A percentile compares a stretch with the other conserved stretches of the same genome.
These are phyloP conservation scores for Oreotragus oreotragus DNA, from an alignment of 2,113 vertebrate genomes.

Conservation along the genomic window DNA sequence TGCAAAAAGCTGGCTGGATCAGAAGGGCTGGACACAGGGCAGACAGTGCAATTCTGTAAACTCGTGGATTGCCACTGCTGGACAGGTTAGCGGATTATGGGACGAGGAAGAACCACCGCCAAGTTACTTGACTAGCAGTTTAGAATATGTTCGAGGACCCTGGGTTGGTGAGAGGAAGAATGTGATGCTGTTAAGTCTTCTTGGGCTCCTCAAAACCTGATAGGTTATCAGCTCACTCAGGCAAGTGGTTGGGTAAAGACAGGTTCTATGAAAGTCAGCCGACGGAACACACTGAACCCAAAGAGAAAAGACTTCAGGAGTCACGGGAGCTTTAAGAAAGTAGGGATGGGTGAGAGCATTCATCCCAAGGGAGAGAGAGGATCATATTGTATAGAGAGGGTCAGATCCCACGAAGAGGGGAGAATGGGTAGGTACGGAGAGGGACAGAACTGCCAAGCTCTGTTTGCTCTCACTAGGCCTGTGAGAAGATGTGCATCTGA, in stretches of 20 bases:
- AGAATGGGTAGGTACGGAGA: background rate
- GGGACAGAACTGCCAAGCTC: background rate
- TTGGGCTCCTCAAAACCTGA: background rate
- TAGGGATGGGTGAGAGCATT: background rate
- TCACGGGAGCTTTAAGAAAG: background rate
- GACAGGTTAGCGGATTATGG: background rate
- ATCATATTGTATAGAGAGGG: background rate
- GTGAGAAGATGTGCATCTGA: background rate
- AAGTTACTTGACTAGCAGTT: background rate
- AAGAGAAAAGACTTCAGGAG: background rate
- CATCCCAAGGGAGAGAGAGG: background rate
- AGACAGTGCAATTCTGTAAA: background rate
- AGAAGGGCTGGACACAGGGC: background rate
- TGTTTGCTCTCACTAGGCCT: background rate
- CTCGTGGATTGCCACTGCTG: background rate
- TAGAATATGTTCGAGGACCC: background rate
- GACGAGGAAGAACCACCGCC: background rate
- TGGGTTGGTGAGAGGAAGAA: background rate
- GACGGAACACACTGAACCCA: background rate
- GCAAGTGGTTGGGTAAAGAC: background rate
- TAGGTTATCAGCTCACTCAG: background rate
- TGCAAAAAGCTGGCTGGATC: background rate
- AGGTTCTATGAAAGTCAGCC: background rate
- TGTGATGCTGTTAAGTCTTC: background rate
- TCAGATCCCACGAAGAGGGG: background rate